Percentiles rank a stretch among this genome's conserved stretches.
These are phyloP conservation scores for Lepas anatifera DNA, from an alignment of 2,888 invertebrate species.

Conservation along the genomic window DNA sequence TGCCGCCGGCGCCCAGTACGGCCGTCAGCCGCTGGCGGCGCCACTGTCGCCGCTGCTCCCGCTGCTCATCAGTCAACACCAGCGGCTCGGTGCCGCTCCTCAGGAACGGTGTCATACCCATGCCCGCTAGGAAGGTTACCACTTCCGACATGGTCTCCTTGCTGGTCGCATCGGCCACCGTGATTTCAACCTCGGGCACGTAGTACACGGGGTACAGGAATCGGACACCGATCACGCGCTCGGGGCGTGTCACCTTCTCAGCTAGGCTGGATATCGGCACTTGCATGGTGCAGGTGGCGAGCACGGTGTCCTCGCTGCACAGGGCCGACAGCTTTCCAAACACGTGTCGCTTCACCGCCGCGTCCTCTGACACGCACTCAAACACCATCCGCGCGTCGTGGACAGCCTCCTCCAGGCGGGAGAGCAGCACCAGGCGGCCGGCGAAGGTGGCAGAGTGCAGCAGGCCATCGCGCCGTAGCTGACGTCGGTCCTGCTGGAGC, in stretches of 20 bases:
- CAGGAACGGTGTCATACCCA: slow-evolving; percentile 38
- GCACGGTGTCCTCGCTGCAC: neutral
- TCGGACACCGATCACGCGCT: slow-evolving; percentile 36
- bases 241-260: slow-evolving; percentile 25
- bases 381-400: slow-evolving; percentile 36
- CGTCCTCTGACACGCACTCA: slow-evolving; percentile 36
- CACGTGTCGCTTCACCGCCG: slow-evolving; percentile 30
- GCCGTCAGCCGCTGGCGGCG: neutral
- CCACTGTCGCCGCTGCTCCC: slow-evolving; percentile 29
- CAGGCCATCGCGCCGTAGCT: slow-evolving; percentile 34
- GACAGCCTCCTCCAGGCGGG: slow-evolving; percentile 35
- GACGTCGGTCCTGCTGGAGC: slow-evolving; percentile 34
- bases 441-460: slow-evolving; percentile 32
- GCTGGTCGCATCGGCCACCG: slow-evolving; percentile 30
- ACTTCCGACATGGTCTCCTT: slow-evolving; percentile 33
- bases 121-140: slow-evolving; percentile 33
- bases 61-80: slow-evolving; percentile 35
- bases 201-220: slow-evolving; percentile 38
- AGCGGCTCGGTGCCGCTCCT: slow-evolving; percentile 36
- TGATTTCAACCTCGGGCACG: slow-evolving; percentile 34
- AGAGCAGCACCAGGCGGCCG: slow-evolving; percentile 27
- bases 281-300: neutral
- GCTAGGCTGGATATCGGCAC: neutral
- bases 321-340: neutral
- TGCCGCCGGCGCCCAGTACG: neutral